Evolutionary conservation across 1,140 invertebrate species (phyloP).

Genomic region (Halyomorpha halys): DNA sequence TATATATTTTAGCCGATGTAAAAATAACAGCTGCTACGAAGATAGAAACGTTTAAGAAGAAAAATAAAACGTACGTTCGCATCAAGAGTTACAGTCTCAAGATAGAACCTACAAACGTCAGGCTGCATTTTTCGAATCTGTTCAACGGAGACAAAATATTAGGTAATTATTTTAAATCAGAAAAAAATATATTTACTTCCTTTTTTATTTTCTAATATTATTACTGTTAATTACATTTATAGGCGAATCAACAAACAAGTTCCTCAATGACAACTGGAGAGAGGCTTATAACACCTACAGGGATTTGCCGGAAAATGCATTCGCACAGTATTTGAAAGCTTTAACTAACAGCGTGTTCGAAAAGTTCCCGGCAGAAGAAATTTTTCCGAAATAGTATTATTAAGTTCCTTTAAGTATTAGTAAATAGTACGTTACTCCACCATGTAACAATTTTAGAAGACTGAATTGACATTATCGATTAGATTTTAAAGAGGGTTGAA

Average conservation of each 20-base stretch:
- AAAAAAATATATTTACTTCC: neutral
- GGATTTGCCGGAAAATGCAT: slow-evolving; percentile 46
- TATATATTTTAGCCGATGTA: slow-evolving; percentile 27
- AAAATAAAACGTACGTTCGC: slow-evolving; percentile 20
- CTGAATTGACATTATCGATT: too few species aligned
- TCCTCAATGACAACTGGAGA: slow-evolving; percentile 56
- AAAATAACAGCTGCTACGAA: slow-evolving; percentile 13
- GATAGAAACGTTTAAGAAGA: slow-evolving; percentile 23
- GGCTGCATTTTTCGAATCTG: slow-evolving; percentile 29
- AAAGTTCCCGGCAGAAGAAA: slow-evolving; percentile 23
- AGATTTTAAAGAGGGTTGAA: too few species aligned
- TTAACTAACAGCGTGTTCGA: slow-evolving; percentile 25
- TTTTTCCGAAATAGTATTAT: slow-evolving; percentile 19
- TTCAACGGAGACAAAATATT: slow-evolving; percentile 30
- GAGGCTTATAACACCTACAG: slow-evolving; percentile 53
- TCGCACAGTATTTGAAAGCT: slow-evolving; percentile 24
- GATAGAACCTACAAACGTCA: slow-evolving; percentile 23
- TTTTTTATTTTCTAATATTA: neutral
- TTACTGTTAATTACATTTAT: neutral
- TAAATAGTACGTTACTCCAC: too few species aligned
- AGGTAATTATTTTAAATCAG: slow-evolving; percentile 19
- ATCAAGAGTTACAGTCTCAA: slow-evolving; percentile 25
- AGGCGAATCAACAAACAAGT: slow-evolving; percentile 40
- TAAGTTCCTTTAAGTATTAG: too few species aligned
- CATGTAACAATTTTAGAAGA: too few species aligned